Evolutionary conservation across 2,888 invertebrate species (phyloP), one percentile per base, ranked within the genome.

Genomic region (Cosmopolites sordidus): DNA sequence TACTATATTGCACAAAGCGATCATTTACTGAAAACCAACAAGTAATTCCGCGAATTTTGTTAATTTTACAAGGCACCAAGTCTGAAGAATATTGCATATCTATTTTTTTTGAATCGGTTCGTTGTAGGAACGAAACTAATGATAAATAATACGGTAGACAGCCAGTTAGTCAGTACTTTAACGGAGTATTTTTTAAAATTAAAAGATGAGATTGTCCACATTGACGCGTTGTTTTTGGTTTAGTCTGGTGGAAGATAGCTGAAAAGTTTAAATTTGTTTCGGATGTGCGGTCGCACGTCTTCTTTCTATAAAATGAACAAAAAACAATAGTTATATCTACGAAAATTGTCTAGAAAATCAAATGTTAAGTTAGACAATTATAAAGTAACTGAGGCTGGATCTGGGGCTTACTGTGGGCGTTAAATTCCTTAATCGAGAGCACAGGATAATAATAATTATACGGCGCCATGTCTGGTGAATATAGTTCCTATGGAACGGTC

Each of bases 201-300:
- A 40, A 40, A 2, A 16, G 16, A 40, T 40, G 12, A 33, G 22
- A 22, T 22, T 22, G 22, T 22, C 22, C 22, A 8, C 4, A 65
- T 66, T 65, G 64, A 64, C 64, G 60, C 60, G 17, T 53, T 52
- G n/a, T 38, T 48, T 45, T 37, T 27, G 37, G 29, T 33, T 58
- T 87, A 89, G 74, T 89, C 90, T 2, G 92, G 90, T 39, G 92
- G 92, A 64, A 94, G 76, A 71, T 91, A 89, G 69, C 89, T 91
- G 76, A 92, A 92, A 6, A 95, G 80, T 68, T 91, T 87, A 77
- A 89, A 96, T 69, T 89, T 89, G 66, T 93, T 90, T 54, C 92
- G 80, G 63, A 96, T 92, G 74, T 89, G 88, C 1, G 94, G 94
- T 58, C 96, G 81, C 0, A 96, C 95, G 73, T 96, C 96, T 71